A percentile compares a stretch with the other conserved stretches of the same genome.
phyloP scores from a whole-genome alignment of 2,888 invertebrate species.

The Nipponacmea schrenckii region DNA sequence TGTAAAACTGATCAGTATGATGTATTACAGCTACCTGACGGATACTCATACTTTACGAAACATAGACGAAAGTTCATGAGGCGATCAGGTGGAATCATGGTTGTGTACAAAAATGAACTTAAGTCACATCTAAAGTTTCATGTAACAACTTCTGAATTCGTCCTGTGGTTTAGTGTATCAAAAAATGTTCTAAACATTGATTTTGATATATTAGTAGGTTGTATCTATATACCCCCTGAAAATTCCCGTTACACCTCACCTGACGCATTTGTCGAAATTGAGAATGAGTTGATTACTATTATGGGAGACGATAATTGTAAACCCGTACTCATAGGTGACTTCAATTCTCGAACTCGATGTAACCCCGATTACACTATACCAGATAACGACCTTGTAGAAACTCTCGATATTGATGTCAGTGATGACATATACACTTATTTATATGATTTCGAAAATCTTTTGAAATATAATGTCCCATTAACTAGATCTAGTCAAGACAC shows the following conservation, averaged over 20 bases:
- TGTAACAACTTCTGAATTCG: not conserved
- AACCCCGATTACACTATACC: no score
- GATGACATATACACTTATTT: no score
- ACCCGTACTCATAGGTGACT: not conserved
- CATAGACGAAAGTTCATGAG: not conserved
- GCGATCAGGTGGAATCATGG: not conserved
- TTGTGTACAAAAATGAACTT: not conserved
- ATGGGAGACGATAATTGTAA: not conserved
- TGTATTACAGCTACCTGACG: no score
- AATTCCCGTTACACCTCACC: not conserved
- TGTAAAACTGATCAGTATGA: no score
- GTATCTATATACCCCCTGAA: not conserved
- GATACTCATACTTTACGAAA: no score
- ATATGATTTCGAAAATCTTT: no score
- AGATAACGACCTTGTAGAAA: no score
- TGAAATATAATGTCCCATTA: no score
- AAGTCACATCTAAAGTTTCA: not conserved
- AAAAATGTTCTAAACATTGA: not conserved
- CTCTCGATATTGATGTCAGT: no score
- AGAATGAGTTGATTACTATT: not conserved
- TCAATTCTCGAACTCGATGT: not conserved
- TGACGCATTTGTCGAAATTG: not conserved
- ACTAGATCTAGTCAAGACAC: no score
- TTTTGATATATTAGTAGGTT: not conserved
- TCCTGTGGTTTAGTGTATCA: not conserved